Percentiles rank a stretch among this genome's conserved stretches.
phyloP scores from a whole-genome alignment of 2,797 vertebrate genomes.

The Parauchenoglanis ngamensis region DNA sequence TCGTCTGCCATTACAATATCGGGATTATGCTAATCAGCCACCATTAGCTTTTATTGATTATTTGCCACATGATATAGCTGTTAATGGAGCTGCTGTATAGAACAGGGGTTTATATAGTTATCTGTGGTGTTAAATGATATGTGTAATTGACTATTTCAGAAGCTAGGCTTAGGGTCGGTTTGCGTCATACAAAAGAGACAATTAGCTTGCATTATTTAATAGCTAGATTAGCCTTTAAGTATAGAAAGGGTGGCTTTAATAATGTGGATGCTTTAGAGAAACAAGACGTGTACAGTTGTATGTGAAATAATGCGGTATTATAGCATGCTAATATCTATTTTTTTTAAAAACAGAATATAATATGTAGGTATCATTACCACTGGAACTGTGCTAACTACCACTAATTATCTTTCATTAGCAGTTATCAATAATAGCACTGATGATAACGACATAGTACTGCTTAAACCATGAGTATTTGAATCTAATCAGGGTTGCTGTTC shows the following conservation, averaged over 20 bases:
- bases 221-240: not conserved
- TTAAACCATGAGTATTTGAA: not conserved
- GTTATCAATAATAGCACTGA: not conserved
- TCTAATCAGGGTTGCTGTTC: not conserved
- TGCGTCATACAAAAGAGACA: not conserved
- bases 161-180: not conserved
- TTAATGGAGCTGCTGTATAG: not conserved
- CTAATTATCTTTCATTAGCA: not conserved
- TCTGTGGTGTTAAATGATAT: not conserved
- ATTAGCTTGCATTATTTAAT: not conserved
- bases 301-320: not conserved
- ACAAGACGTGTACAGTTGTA: not conserved
- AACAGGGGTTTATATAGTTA: not conserved
- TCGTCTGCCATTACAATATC: not conserved
- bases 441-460: not conserved
- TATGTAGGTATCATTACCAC: not conserved
- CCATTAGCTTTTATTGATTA: not conserved
- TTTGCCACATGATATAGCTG: not conserved
- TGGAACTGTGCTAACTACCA: not conserved
- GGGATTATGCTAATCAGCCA: not conserved
- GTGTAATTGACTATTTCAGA: not conserved
- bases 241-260: not conserved
- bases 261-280: not conserved
- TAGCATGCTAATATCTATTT: not conserved
- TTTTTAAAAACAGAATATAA: not conserved